Evolutionary conservation across 2,797 vertebrate genomes (phyloP).

Genomic region (Toxotes lorentzi): DNA sequence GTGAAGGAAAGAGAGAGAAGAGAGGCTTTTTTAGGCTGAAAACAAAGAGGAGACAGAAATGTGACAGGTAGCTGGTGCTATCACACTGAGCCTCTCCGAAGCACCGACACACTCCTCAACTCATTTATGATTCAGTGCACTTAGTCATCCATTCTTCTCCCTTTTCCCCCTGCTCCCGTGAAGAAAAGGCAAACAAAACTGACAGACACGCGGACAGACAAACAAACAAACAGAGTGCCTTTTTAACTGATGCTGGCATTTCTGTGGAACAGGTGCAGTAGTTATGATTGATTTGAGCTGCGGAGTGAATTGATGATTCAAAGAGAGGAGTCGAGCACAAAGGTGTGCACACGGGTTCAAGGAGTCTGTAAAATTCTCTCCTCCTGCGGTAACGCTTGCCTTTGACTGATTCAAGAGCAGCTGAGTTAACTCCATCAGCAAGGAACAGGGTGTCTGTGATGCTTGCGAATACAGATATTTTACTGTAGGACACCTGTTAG

Average conservation of each 20-base stretch:
- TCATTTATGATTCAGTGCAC: constrained; percentile 72
- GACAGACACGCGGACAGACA: constrained; percentile 43
- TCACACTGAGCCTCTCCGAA: constrained; percentile 50
- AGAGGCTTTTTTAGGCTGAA: constrained; percentile 20
- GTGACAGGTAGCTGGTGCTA: constrained; percentile 62
- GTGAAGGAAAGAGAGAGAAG: constrained; percentile 5
- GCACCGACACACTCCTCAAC: constrained; percentile 50
- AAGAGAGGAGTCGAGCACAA: constrained; percentile 35
- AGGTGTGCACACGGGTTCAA: constrained; percentile 41
- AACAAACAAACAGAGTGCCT: constrained; percentile 43
- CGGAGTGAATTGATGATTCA: constrained; percentile 50
- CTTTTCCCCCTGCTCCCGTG: constrained; percentile 14
- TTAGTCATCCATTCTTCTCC: constrained; percentile 60
- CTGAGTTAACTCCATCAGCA: constrained; percentile 42
- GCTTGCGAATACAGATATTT: constrained; percentile 46
- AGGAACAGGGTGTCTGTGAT: constrained; percentile 18
- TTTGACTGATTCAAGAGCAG: constrained; percentile 55
- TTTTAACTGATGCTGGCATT: constrained; percentile 66
- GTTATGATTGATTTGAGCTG: constrained; percentile 67
- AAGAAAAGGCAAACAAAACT: constrained; percentile 63
- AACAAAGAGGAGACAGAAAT: constrained; percentile 46
- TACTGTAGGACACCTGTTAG: constrained; percentile 58
- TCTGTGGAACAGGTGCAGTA: constrained; percentile 57
- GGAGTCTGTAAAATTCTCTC: constrained; percentile 56
- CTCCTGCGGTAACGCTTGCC: constrained; percentile 45